These are phyloP conservation scores for Hystrix cristata DNA, from an alignment of 2,113 vertebrate species.

Conservation along the genomic window DNA sequence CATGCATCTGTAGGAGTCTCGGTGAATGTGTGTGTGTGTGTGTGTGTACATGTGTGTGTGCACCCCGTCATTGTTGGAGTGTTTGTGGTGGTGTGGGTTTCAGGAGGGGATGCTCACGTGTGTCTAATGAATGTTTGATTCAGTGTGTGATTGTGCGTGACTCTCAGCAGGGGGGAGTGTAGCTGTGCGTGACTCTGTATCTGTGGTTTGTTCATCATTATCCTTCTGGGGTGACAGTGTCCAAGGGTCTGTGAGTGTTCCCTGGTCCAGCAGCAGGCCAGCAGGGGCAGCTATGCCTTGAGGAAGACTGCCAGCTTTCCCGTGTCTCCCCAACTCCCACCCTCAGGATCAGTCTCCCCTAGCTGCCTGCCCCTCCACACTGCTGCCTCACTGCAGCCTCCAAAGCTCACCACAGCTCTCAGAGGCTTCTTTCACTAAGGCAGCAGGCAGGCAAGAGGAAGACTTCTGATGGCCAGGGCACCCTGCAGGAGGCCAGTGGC, in stretches of 20 bases:
- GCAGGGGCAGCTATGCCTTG: not conserved
- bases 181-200: not conserved
- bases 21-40: not conserved
- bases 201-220: not conserved
- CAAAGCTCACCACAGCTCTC: not conserved
- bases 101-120: not conserved
- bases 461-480: not conserved
- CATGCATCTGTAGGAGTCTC: not conserved
- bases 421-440: not conserved
- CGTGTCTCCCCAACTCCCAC: not conserved
- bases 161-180: not conserved
- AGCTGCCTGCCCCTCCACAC: not conserved
- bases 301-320: not conserved
- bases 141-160: not conserved
- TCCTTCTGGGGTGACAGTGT: not conserved
- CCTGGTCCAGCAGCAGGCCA: not conserved
- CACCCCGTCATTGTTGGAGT: not conserved
- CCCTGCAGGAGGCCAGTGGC: not conserved
- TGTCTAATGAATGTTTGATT: not conserved
- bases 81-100: not conserved
- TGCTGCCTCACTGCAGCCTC: not conserved
- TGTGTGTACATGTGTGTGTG: accelerated
- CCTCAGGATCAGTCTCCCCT: not conserved
- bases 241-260: not conserved
- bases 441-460: not conserved